Evolutionary conservation across 2,797 vertebrate species (phyloP).

Genomic region (Balearica regulorum): DNA sequence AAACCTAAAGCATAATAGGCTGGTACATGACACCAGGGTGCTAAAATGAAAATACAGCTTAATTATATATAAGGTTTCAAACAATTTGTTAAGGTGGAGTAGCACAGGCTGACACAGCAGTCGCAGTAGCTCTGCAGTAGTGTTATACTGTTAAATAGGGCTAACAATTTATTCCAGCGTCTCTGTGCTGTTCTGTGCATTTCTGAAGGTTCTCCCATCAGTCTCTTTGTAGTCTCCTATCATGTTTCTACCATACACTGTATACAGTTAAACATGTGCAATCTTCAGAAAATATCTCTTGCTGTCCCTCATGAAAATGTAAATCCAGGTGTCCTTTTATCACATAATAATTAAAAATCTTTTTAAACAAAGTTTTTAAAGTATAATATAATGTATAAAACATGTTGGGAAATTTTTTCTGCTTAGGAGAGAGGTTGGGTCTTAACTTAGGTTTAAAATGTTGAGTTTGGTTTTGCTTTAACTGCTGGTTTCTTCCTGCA

Average conservation of each 20-base stretch:
- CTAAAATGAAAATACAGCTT: conserved; percentile 52
- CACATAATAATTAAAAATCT: neutral
- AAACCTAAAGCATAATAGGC: conserved; percentile 11
- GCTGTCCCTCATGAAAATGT: neutral
- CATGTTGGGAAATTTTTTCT: neutral
- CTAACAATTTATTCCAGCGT: neutral
- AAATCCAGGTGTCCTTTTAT: neutral
- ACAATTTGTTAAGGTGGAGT: conserved; percentile 19
- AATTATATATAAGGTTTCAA: conserved; percentile 29
- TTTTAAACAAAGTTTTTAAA: neutral
- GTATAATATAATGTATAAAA: neutral
- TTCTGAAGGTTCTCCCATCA: neutral
- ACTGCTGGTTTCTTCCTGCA: neutral
- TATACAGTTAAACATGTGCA: neutral
- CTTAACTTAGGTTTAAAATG: neutral
- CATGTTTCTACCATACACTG: neutral
- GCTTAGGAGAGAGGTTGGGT: neutral
- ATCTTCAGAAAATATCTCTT: neutral
- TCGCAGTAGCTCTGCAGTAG: neutral
- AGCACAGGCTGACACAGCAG: neutral
- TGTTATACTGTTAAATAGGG: neutral
- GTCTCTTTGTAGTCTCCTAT: neutral
- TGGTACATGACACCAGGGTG: neutral
- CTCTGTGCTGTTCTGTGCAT: neutral
- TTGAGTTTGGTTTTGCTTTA: neutral